Base-by-base conservation (phyloP, 2,113 vertebrate genomes). In the Regulus satrapa region DNA sequence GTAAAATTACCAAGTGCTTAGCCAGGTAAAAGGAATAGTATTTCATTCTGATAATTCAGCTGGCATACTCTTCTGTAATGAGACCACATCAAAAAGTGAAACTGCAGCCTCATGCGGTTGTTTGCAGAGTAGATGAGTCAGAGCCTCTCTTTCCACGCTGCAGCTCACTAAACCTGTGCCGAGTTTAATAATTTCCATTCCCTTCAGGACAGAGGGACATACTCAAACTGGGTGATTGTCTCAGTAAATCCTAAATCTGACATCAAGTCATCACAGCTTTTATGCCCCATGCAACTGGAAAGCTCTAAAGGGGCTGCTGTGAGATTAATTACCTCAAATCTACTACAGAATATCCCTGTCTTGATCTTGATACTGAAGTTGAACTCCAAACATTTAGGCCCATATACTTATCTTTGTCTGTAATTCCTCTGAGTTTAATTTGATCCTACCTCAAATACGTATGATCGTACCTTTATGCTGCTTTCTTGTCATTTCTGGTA, bases 51-150 rank as follows among this genome's bases (percentile, higher is more conserved):
- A 88, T 86, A 93, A 61, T 85, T 92, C 72, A 81, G 40, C 64
- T 89, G 85, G 92, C 55, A 41, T 68, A 24, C 17, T 11, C 75
- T 71, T 77, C 75, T 93, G 68, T 86, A 92, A 90, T 0, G 5
- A 94, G 88, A 95, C 95, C 94, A 95, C 96, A 96, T 90, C 94
- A 96, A 96, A 96, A 96, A 96, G 75, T 61, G 82, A 93, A 95
- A 93, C 95, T 97, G 95, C 94, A 95, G 79, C 86, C 95, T 97
- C 92, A 96, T 96, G 92, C 52, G 9, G 95, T 75, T 86, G 79
- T 94, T 96, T 81, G 93, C 92, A 88, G 92, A 77, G 72, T 7
- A 63, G 52, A 92, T 92, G 94, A 94, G 83, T 96, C 94, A 96
- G 82, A 94, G 18, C 54, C 64, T 74, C 92, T 93, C 78, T 63